A percentile compares a stretch with the other conserved stretches of the same genome.
These are phyloP conservation scores for Clarias pachynema DNA, from an alignment of 2,797 vertebrate genomes.

Conservation along the genomic window DNA sequence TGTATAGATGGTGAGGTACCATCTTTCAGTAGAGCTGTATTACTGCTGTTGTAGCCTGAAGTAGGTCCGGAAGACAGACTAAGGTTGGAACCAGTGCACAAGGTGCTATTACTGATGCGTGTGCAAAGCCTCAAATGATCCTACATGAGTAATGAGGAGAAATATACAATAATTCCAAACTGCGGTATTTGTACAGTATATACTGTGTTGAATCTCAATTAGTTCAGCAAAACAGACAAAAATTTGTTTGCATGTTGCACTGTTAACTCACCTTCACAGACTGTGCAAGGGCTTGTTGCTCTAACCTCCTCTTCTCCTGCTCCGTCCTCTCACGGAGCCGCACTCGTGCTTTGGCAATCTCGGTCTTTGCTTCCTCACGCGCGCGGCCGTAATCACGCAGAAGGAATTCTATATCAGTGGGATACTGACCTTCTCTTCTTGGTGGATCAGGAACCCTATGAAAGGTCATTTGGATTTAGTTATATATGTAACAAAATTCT, in stretches of 20 bases:
- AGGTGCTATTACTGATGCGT: constrained; percentile 84
- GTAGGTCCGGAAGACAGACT: constrained; percentile 93
- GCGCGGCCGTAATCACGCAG: constrained; percentile 87
- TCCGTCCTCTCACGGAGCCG: constrained; percentile 85
- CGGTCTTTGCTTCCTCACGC: constrained; percentile 86
- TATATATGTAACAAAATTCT: not conserved
- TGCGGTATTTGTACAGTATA: not conserved
- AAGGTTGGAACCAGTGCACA: constrained; percentile 86
- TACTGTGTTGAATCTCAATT: not conserved
- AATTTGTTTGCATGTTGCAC: not conserved
- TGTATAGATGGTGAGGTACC: constrained; percentile 53
- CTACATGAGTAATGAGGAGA: constrained; percentile 63
- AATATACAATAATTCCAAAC: not conserved
- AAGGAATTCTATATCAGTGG: constrained; percentile 87
- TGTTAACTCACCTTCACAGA: constrained; percentile 76
- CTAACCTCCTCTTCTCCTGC: constrained; percentile 87
- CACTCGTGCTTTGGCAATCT: constrained; percentile 86
- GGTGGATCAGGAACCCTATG: constrained; percentile 73
- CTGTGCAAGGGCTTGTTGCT: constrained; percentile 80
- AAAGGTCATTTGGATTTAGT: constrained; percentile 12
- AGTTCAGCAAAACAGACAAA: not conserved
- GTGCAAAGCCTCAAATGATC: constrained; percentile 85
- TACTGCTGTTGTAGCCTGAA: constrained; percentile 94
- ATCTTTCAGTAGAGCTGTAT: constrained; percentile 67
- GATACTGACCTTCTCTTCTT: constrained; percentile 67